Evolutionary conservation across 2,888 invertebrate genomes (phyloP), one percentile per base, ranked within the genome.

Genomic region (Dryocosmus kuriphilus): DNA sequence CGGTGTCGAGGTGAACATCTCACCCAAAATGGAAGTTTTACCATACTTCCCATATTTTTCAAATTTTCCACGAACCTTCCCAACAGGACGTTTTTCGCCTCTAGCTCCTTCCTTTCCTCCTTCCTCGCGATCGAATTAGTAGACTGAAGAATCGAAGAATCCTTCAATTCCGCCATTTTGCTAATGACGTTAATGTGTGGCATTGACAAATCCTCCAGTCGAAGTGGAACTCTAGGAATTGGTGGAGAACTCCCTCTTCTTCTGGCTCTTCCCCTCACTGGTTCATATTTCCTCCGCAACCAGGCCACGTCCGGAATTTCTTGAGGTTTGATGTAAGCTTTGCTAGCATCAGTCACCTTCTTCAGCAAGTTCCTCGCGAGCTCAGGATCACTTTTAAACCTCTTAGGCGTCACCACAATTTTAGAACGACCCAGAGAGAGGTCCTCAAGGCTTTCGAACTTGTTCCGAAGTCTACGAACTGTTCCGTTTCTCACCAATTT

Each of bases 161-260:
- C 89, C 77, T 91, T 90, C 46, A 96, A 91, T 0, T 94, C 93
- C 0, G 97, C 97, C 77, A 96, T 94, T 92, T 97, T 97, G 85
- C 97, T 97, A 85, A 97, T 97, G n/a, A 97, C 95, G 86, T 97
- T 97, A 83, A 97, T 97, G 87, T 96, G 97, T 0, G 97, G 97
- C 97, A 97, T 97, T 82, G 95, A 95, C 19, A 96, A 94, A 88
- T 96, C 95, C 77, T 94, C 94, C 0, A 94, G 92, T 51, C 94
- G 93, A 46, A 96, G 92, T 0, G 95, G 94, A 51, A 94, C 92
- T 57, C 94, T 92, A 11, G 94, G 94, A 74, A 96, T 94, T 19
- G 91, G 90, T 0, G 96, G 96, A 1, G 95, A 94, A n/a, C 93
- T 92, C 0, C 92, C 92, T 24, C 92, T 88, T 57, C 92, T 90